phyloP scores from a whole-genome alignment of 2,797 vertebrate species.

The Enteromius mattozi region DNA sequence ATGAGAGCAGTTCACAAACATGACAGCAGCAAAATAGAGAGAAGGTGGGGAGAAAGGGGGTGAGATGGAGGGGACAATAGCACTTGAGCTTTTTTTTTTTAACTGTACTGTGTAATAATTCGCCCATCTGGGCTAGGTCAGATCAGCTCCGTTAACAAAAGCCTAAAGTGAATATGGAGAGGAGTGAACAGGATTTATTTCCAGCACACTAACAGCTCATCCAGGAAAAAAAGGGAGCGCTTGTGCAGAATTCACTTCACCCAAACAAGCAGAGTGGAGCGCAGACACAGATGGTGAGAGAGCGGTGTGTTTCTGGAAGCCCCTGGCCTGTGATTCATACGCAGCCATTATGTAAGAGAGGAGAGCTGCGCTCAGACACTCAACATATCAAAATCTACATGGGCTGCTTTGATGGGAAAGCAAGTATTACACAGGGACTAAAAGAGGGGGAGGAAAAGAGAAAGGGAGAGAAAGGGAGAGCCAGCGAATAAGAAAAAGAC shows the following conservation, averaged over 20 bases:
- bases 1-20: constrained; percentile 57
- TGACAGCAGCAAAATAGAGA: constrained; percentile 2
- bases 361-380: background rate
- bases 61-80: constrained; percentile 15
- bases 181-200: constrained; percentile 34
- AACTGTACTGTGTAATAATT: constrained; percentile 31
- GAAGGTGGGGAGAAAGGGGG: background rate
- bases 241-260: constrained; percentile 38
- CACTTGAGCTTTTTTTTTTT: constrained; percentile 33
- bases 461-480: background rate
- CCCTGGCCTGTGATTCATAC: constrained; percentile 41
- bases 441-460: background rate
- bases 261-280: constrained; percentile 22
- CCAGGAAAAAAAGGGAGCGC: constrained; percentile 28
- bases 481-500: background rate
- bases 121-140: constrained; percentile 16
- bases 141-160: constrained; percentile 14
- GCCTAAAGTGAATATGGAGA: constrained; percentile 23
- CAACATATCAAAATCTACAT: constrained; percentile 23
- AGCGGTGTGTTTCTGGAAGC: constrained; percentile 37
- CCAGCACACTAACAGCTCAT: constrained; percentile 10
- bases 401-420: constrained; percentile 10
- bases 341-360: constrained; percentile 38
- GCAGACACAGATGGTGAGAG: constrained; percentile 31
- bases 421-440: constrained; percentile 13